Evolutionary conservation across 2,888 invertebrate genomes (phyloP), one percentile per base, ranked within the genome.

Genomic region (Chaetogeoica ovagalla): DNA sequence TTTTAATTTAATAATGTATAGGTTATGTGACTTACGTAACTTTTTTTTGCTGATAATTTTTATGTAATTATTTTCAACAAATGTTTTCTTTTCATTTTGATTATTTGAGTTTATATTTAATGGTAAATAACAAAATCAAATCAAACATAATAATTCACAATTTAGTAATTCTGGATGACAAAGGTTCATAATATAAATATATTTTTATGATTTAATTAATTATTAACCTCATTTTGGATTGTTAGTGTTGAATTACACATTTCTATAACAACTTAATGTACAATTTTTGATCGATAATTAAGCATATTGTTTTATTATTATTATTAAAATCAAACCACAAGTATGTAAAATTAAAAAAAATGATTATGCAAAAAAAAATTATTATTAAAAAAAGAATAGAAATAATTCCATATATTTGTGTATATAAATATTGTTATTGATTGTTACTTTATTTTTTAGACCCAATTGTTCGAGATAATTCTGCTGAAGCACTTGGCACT

Each of bases 401-500:
- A 11, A 13, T 48, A 1, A 11, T 48, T 48, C 13, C 15, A 15
- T 2, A 48, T 48, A 48, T 15, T 48, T 11, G 15, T 11, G 4
- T 30, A 30, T 30, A 30, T 30, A 48, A 48, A 13, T 2, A 48
- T 11, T 13, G 15, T 15, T 13, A 48, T 13, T 6, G 13, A 48
- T 48, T 48, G 48, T 11, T 48, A 48, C 62, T 79, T 59, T 81
- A 52, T 76, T 76, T 90, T 86, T 85, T 89, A 88, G 97, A 98
- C 88, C 95, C 95, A 0, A 90, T 90, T 1, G 98, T 98, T 0
- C 89, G 98, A 84, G 98, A 99, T 85, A 92, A 93, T 81, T 92
- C 97, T 0, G 95, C 95, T 0, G 94, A 96, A 85, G 97, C 98
- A 0, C 87, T 99, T 21, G 99, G 98, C 15, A 97, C 96, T 0